Evolutionary conservation across 2,888 invertebrate species (phyloP).

Genomic region (Microdon myrmicae): DNA sequence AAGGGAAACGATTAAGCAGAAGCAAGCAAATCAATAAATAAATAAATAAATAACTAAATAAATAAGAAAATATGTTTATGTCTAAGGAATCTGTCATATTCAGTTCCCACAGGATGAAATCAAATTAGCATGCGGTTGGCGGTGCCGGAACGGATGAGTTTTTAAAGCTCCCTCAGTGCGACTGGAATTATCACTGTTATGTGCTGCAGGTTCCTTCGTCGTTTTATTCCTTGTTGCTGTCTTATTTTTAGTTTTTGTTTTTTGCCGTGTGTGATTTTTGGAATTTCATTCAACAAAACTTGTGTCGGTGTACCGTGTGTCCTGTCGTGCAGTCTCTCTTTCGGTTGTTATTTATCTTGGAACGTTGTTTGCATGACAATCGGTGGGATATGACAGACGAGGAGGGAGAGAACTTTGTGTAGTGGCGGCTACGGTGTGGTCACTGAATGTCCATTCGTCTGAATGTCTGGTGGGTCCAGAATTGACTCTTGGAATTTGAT

Average conservation of each 20-base stretch:
- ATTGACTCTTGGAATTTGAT: conserved; percentile 25
- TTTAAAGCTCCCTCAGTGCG: conserved; percentile 25
- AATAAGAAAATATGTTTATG: background rate
- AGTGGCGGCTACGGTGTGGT: too few relatives aligned
- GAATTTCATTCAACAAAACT: conserved; percentile 50
- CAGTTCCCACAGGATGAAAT: conserved; percentile 43
- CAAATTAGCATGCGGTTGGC: conserved; percentile 47
- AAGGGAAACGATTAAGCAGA: background rate
- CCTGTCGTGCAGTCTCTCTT: background rate
- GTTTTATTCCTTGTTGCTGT: too few relatives aligned
- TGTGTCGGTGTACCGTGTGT: conserved; percentile 14
- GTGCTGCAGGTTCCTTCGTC: conserved; percentile 17
- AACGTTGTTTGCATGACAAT: conserved; percentile 48
- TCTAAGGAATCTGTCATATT: conserved; percentile 12
- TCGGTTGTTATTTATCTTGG: conserved; percentile 37
- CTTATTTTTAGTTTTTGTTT: too few relatives aligned
- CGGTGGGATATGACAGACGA: conserved; percentile 16
- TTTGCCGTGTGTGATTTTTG: conserved; percentile 33
- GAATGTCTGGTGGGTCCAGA: conserved; percentile 32
- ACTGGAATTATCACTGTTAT: background rate
- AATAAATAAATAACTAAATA: conserved; percentile 7
- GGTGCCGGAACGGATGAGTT: conserved; percentile 40
- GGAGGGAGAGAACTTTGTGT: background rate
- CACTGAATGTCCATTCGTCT: conserved; percentile 43
- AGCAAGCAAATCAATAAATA: conserved; percentile 1